phyloP scores from a whole-genome alignment of 2,888 invertebrate genomes.

The Leptinotarsa haldemani region DNA sequence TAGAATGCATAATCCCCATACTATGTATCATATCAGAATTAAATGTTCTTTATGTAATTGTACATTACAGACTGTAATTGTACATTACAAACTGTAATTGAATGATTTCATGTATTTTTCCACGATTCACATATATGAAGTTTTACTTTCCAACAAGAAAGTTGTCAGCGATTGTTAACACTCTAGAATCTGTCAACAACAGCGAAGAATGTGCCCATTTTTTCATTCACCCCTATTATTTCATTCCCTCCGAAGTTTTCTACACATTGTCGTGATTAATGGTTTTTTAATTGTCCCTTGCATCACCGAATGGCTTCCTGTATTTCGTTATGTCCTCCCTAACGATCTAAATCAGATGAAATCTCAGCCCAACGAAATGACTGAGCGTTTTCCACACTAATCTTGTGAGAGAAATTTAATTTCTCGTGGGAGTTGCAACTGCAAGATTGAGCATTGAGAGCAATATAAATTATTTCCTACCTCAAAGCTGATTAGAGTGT shows the following conservation, averaged over 20 bases:
- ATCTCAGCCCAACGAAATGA: slow-evolving; percentile 8
- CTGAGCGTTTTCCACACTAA: slow-evolving; percentile 13
- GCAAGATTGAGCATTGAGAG: slow-evolving; percentile 5
- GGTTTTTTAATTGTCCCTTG: slow-evolving; percentile 26
- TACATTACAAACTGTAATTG: no score
- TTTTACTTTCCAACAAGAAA: no score
- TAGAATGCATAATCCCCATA: no score
- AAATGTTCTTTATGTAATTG: no score
- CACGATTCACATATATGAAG: no score
- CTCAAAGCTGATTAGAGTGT: not conserved
- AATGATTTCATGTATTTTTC: no score
- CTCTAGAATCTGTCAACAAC: no score
- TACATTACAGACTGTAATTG: no score
- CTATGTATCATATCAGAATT: no score
- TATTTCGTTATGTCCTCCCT: slow-evolving; percentile 20
- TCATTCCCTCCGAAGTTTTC: slow-evolving; percentile 36
- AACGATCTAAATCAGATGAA: slow-evolving; percentile 13
- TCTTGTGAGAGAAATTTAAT: slow-evolving; percentile 11
- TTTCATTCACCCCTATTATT: not conserved
- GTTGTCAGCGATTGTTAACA: no score
- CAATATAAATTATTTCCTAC: not conserved
- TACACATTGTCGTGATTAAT: slow-evolving; percentile 21
- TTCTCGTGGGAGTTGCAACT: not conserved
- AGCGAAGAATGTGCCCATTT: no score
- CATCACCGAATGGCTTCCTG: slow-evolving; percentile 17